Evolutionary conservation across 2,113 vertebrate genomes (phyloP), one percentile per base, ranked within the genome.

Genomic region (Albula goreensis): DNA sequence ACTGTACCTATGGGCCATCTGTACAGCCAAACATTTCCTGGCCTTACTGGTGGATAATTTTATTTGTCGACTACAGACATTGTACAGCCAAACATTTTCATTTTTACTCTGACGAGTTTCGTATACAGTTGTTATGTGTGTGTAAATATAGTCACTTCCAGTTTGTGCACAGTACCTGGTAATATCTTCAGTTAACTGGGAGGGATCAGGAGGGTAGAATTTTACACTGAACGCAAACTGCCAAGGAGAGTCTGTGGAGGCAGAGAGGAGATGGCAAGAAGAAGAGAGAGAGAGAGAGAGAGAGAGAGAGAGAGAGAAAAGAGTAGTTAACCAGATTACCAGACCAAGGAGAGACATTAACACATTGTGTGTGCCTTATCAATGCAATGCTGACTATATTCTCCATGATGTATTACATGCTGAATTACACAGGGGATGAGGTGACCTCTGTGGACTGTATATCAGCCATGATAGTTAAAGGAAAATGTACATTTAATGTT

Each of bases 181-280:
- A 87, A 99, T 97, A 92, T 99, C 98, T 93, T 99, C 98, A 60
- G 95, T 97, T 90, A 99, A 86, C 83, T 97, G 97, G 50, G 98
- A 97, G 7, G 98, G 98, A 91, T 99, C 98, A 3, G 98, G 97
- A 86, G 98, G 98, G 93, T 99, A 99, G 94, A 99, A 99, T 92
- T 99, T 99, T 92, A 99, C 98, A 84, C 96, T 97, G 92, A 99
- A 99, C n/a, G 94, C 92, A 91, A 99, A 99, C 89, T 97, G 93
- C 98, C 98, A 99, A 80, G 97, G 97, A 93, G 96, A 96, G 92
- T 93, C 98, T 99, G 88, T 5, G 95, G 91, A 80, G 50, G 31
- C 31, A 41, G 31, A 41, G 1, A 41, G 31, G 31, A 41, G 31
- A 41, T 41, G 31, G 31, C 31, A 41, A 41, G 31, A 41, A 41